Evolutionary conservation across 2,113 vertebrate species (phyloP).

Genomic region (Hydropotes inermis): DNA sequence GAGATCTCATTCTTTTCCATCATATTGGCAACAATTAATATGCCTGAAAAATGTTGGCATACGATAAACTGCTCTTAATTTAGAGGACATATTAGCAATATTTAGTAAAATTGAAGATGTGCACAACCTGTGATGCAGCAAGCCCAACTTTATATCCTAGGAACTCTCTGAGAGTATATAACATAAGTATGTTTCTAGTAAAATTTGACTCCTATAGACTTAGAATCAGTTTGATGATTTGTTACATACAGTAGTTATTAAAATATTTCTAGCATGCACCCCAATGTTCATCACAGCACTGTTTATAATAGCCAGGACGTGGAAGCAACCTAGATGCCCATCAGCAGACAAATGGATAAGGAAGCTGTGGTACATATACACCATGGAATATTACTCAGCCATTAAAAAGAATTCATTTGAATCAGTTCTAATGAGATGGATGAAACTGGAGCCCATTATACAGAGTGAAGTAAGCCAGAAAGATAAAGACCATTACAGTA

Average conservation of each 20-base stretch:
- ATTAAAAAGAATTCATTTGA: too few species aligned
- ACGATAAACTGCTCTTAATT: constrained; percentile 18
- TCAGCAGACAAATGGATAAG: too few species aligned
- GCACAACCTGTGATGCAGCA: not conserved
- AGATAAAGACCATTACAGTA: too few species aligned
- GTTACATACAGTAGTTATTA: not conserved
- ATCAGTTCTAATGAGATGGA: too few species aligned
- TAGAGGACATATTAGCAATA: not conserved
- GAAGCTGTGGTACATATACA: too few species aligned
- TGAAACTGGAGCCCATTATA: too few species aligned
- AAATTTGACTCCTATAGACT: not conserved
- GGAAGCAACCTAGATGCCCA: too few species aligned
- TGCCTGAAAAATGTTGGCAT: not conserved
- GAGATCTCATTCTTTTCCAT: not conserved
- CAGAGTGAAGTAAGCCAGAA: too few species aligned
- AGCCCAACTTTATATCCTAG: not conserved
- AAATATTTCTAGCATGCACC: too few species aligned
- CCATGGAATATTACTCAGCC: too few species aligned
- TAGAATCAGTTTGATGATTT: constrained; percentile 16
- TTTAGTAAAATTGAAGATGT: not conserved
- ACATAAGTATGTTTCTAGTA: not conserved
- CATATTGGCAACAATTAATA: not conserved
- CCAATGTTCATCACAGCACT: too few species aligned
- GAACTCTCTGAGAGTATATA: not conserved
- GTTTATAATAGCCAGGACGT: too few species aligned